Percentiles rank a stretch among this genome's conserved stretches.
Conservation (phyloP, 2,113 vertebrate genomes). For the Caranx ignobilis region DNA sequence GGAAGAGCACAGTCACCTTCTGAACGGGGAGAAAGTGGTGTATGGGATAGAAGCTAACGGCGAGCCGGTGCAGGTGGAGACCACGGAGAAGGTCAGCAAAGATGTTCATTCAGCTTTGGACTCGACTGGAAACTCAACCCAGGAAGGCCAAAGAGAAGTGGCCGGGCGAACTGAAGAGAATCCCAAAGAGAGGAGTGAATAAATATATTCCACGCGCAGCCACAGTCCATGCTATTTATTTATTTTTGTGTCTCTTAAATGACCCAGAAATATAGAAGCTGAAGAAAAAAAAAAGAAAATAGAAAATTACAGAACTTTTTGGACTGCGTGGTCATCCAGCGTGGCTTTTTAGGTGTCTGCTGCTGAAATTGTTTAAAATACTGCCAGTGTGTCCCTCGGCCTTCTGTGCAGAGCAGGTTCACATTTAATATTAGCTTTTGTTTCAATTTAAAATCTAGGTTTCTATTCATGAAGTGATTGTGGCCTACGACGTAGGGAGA, state of each 20-base stretch:
- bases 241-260: conserved; percentile 78
- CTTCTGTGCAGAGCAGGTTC: conserved; percentile 31
- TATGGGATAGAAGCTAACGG: conserved; percentile 74
- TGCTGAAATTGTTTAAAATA: conserved; percentile 64
- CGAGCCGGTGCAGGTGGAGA: conserved; percentile 21
- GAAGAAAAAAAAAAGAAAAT: conserved; percentile 59
- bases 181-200: conserved; percentile 85
- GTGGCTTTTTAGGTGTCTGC: conserved; percentile 73
- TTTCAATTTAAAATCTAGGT: conserved; percentile 43
- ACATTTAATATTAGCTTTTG: conserved; percentile 9
- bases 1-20: conserved; percentile 67
- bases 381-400: conserved; percentile 78
- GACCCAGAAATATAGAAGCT: conserved; percentile 74
- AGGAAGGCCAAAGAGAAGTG: conserved; percentile 54
- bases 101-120: conserved; percentile 48
- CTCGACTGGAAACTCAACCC: conserved; percentile 10
- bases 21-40: conserved; percentile 87
- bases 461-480: conserved; percentile 8
- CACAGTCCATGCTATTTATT: conserved; percentile 77
- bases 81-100: conserved; percentile 26
- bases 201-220: conserved; percentile 56
- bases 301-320: conserved; percentile 75
- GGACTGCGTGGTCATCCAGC: conserved; percentile 74
- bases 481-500: not conserved
- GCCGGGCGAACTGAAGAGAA: conserved; percentile 81